Conservation (phyloP, 2,888 invertebrate species). For the Beris chalybata region DNA sequence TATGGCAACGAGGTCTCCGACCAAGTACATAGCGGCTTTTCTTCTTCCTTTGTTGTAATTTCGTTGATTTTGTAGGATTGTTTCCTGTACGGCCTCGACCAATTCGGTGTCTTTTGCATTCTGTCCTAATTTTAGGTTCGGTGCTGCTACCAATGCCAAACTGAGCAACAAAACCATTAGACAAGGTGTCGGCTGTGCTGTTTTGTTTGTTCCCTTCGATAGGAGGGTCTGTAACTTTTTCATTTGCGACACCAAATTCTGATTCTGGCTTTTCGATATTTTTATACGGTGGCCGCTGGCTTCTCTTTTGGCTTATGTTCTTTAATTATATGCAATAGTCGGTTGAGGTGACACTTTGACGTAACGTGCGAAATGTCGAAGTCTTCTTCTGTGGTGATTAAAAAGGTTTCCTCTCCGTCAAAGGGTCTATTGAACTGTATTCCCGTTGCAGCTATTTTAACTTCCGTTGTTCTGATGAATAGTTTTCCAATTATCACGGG, state of each 20-base stretch:
- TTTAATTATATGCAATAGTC: too few relatives aligned
- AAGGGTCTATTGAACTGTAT: too few relatives aligned
- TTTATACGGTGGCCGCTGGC: conserved; percentile 63
- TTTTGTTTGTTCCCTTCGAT: conserved; percentile 55
- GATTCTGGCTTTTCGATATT: conserved; percentile 80
- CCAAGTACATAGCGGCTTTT: too few relatives aligned
- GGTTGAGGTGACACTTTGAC: too few relatives aligned
- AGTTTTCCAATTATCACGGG: too few relatives aligned
- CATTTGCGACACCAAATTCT: conserved; percentile 76
- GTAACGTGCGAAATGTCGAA: too few relatives aligned
- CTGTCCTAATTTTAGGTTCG: conserved; percentile 57
- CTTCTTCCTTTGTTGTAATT: conserved; percentile 20
- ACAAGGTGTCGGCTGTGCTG: conserved; percentile 83
- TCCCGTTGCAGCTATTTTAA: too few relatives aligned
- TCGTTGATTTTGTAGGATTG: conserved; percentile 44
- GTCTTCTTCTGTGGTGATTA: too few relatives aligned
- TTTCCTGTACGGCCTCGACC: conserved; percentile 48
- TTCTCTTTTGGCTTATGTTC: too few relatives aligned
- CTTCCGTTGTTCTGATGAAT: too few relatives aligned
- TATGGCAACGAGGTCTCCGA: too few relatives aligned
- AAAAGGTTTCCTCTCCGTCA: too few relatives aligned
- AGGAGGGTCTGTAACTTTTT: conserved; percentile 75
- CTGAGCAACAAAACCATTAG: conserved; percentile 83
- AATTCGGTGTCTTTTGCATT: conserved; percentile 53
- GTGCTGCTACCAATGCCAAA: conserved; percentile 81